A percentile compares a stretch with the other conserved stretches of the same genome.
phyloP scores from a whole-genome alignment of 2,888 invertebrate genomes.

The Lobophora halterata region DNA sequence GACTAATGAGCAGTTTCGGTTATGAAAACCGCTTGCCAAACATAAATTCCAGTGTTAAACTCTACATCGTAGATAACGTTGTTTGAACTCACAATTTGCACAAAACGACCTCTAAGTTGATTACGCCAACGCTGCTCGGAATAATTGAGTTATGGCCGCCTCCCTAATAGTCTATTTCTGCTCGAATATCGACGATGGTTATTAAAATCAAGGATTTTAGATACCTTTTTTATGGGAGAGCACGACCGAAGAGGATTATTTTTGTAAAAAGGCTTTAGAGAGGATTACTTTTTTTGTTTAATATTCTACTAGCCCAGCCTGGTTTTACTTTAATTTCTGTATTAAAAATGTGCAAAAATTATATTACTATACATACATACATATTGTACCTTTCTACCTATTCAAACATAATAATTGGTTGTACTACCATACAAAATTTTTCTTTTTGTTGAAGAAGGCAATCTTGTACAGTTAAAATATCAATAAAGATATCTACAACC shows the following conservation, averaged over 20 bases:
- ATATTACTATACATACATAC: too few species aligned
- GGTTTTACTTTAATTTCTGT: too few species aligned
- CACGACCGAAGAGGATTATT: conserved; percentile 5
- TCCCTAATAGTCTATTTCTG: conserved; percentile 15
- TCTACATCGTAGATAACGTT: conserved; percentile 19
- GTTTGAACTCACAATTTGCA: conserved; percentile 25
- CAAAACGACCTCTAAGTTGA: conserved; percentile 23
- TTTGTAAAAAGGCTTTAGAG: neutral
- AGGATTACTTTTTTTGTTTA: too few species aligned
- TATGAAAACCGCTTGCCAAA: neutral
- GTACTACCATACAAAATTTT: too few species aligned
- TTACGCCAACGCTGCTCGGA: conserved; percentile 17
- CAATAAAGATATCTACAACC: too few species aligned
- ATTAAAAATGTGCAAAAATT: too few species aligned
- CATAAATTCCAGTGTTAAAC: conserved; percentile 3
- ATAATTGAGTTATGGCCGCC: conserved; percentile 28
- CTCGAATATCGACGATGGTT: conserved; percentile 14
- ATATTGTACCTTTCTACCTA: too few species aligned
- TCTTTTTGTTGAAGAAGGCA: too few species aligned
- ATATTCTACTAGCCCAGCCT: too few species aligned
- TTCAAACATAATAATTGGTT: too few species aligned
- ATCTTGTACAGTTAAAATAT: too few species aligned
- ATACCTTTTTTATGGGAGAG: conserved; percentile 10
- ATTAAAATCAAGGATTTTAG: conserved; percentile 13
- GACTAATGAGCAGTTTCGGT: too few species aligned